Base-by-base conservation (phyloP, 2,797 vertebrate species). In the Catamblyrhynchus diadema region DNA sequence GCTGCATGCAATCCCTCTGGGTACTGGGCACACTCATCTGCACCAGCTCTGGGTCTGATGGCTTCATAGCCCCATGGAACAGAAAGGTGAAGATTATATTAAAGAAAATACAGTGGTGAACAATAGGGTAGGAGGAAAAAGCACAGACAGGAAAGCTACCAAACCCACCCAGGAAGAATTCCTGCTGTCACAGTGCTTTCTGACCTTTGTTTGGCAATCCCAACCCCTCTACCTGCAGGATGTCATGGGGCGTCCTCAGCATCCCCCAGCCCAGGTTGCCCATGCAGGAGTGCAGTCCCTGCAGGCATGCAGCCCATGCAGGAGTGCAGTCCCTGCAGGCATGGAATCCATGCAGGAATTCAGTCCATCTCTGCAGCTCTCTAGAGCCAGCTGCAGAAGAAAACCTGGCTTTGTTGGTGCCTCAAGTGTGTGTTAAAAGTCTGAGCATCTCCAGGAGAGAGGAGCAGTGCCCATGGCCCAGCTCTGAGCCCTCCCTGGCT, bases 21-120 rank as follows among this genome's bases (percentile, higher is more conserved):
- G 23, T 2, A 2, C 11, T 50, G n/a, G 37, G 4, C 47, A 25
- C 0, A 1, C 1, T 71, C 48, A 28, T 3, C 0, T 1, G 12
- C 33, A 62, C 18, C 50, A 85, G 19, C 28, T 41, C 37, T 65
- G 65, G 21, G 3, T 15, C 39, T 5, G 0, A 20, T 4, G 9
- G 35, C 11, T 79, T 54, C 41, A 18, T 4, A 69, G 24, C 12
- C 51, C 21, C 30, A 21, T 0, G 2, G 24, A 89, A 57, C 12
- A 65, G 54, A 50, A 72, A 79, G 42, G 12, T 50, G 42, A 69
- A 47, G 13, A 30, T 41, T 35, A 28, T 8, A n/a, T 28, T 57
- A 25, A 84, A 78, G 24, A 64, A 92, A 92, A 59, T 4, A 25
- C 6, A 42, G 18, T 4, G 10, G 5, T 9, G 57, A 71, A 24